Conservation (phyloP, 2,888 invertebrate genomes). For the Hemaris fuciformis region DNA sequence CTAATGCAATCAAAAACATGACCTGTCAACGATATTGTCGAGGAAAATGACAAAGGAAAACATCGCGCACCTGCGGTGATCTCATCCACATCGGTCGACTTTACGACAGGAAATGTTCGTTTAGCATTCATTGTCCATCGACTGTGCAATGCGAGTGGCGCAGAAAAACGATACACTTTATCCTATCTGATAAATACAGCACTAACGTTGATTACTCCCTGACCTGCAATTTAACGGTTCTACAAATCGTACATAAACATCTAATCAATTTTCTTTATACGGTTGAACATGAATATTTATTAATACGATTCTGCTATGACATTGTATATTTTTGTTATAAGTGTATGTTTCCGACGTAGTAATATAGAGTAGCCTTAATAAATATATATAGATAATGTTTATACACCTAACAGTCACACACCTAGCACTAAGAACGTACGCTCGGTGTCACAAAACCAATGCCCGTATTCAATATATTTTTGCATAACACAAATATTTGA, state of each 20-base stretch:
- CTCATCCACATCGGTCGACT: conserved; percentile 37
- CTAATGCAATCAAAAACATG: neutral
- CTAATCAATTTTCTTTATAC: no score
- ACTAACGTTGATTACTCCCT: neutral
- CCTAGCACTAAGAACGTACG: no score
- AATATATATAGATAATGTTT: no score
- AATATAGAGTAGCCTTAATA: no score
- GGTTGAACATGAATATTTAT: no score
- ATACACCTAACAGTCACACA: no score
- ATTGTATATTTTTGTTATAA: no score
- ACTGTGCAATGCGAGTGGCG: conserved; percentile 13
- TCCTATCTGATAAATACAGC: neutral
- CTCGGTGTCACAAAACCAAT: no score
- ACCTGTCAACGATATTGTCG: neutral
- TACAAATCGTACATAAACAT: neutral
- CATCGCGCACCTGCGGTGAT: conserved; percentile 35
- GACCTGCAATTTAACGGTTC: neutral
- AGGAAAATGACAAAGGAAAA: conserved; percentile 37
- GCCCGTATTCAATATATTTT: no score
- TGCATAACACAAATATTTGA: no score
- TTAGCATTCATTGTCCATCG: conserved; percentile 40
- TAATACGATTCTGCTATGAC: no score
- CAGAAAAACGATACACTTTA: neutral
- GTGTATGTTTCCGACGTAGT: no score
- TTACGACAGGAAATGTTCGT: conserved; percentile 53